Evolutionary conservation across 2,888 invertebrate species (phyloP), one percentile per base, ranked within the genome.

Genomic region (Dynastes grantii): DNA sequence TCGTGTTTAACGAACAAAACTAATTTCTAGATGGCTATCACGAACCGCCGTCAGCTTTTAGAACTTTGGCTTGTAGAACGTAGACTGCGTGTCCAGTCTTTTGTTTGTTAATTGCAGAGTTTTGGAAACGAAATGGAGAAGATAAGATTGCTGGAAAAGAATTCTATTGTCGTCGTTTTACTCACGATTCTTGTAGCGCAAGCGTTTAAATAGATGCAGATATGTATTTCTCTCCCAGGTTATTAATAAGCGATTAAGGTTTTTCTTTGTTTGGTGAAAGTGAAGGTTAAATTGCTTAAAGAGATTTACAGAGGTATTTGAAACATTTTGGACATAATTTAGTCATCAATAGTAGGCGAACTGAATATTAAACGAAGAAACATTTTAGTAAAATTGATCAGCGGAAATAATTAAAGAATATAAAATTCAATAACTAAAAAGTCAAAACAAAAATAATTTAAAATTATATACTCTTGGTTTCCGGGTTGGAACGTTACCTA

Each of bases 1-100:
- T 27, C 16, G 73, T 73, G 73, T 61, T 73, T 73, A 73, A 73
- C 73, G 73, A 73, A 73, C 73, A 73, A 73, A 73, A 73, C 51
- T 71, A 71, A 73, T 73, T 51, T 73, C 61, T 73, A 37, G 73
- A 73, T 73, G 37, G 32, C 58, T 73, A 73, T 73, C 73, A 40
- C 32, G 16, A 22, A 22, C 55, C 8, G 55, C 22, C 55, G 55
- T 22, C 55, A 58, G 22, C 55, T 58, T 58, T 58, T 58, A 22
- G 55, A 45, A 8, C 45, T 45, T 22, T 22, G n/a, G 22, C 55
- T 58, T 58, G 16, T 58, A 22, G 22, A 22, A 22, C 40, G 65
- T 37, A 67, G 65, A 67, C 65, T 45, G 65, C 37, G 65, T 45
- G 65, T 67, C 45, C 65, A 67, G 40, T 67, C 65, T 61, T 73